Percentiles rank a stretch among this genome's conserved stretches.
phyloP scores from a whole-genome alignment of 2,113 vertebrate genomes.

The Psophia crepitans region DNA sequence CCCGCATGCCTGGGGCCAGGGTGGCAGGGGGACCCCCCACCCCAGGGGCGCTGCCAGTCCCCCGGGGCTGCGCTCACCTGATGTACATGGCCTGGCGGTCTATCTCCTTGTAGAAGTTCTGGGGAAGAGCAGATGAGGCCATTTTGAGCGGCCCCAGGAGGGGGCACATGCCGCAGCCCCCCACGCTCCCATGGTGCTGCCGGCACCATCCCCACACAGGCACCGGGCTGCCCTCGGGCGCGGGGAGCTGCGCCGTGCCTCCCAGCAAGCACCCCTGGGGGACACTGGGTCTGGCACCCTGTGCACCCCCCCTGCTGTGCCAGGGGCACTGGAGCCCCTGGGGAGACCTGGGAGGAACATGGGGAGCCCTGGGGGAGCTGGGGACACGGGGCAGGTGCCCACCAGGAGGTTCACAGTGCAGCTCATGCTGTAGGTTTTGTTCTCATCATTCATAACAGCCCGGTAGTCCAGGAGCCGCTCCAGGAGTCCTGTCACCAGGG shows the following conservation, averaged over 20 bases:
- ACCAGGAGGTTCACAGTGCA: slow-evolving; percentile 70
- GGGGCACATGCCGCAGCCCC: not conserved
- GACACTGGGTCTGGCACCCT: fast-evolving
- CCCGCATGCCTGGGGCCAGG: not conserved
- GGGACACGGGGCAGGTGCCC: not conserved
- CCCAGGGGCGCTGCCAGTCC: fast-evolving
- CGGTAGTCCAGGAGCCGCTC: slow-evolving; percentile 66
- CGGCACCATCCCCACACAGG: fast-evolving
- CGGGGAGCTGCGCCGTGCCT: fast-evolving
- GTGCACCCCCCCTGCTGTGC: not conserved
- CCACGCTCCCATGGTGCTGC: fast-evolving
- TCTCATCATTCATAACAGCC: slow-evolving; percentile 58
- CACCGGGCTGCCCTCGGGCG: not conserved
- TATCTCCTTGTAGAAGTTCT: slow-evolving; percentile 73
- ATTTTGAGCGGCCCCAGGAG: not conserved
- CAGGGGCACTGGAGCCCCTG: not conserved
- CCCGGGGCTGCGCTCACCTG: not conserved
- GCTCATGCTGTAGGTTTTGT: slow-evolving; percentile 71
- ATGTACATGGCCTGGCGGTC: slow-evolving; percentile 71
- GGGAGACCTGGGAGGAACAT: fast-evolving
- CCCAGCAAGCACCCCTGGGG: not conserved
- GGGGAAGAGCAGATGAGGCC: not conserved
- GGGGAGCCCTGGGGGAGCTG: not conserved
- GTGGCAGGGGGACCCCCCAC: fast-evolving
- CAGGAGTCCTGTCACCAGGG: slow-evolving; percentile 39